Conservation (phyloP, 2,888 invertebrate species). For the Desoria tigrina region DNA sequence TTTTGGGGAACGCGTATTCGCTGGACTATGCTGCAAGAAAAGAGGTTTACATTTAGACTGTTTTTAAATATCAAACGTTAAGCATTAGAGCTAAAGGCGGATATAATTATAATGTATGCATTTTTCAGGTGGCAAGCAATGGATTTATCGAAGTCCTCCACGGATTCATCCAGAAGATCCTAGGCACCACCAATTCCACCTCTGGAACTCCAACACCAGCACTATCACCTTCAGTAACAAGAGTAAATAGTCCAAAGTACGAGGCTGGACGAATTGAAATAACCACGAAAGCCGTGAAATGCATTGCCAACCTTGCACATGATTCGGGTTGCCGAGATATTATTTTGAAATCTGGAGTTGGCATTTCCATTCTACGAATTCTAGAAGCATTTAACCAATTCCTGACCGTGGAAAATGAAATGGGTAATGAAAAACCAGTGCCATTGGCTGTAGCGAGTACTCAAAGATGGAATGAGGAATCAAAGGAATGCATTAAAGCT, state of each 20-base stretch:
- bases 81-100: too few species aligned
- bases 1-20: constrained; percentile 40
- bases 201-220: too few species aligned
- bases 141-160: constrained; percentile 34
- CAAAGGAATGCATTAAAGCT: constrained; percentile 11
- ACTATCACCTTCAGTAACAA: too few species aligned
- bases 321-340: constrained; percentile 31
- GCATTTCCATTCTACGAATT: constrained; percentile 25
- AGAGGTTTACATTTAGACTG: constrained; percentile 24
- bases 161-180: constrained; percentile 25
- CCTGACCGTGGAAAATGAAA: background rate
- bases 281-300: constrained; percentile 34
- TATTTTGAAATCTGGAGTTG: constrained; percentile 31
- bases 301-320: constrained; percentile 41
- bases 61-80: background rate
- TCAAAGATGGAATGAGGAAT: constrained; percentile 13
- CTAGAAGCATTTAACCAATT: constrained; percentile 26
- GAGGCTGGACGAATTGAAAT: constrained; percentile 20
- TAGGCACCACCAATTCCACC: too few species aligned
- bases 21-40: constrained; percentile 35
- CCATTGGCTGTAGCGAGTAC: background rate
- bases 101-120: constrained; percentile 6
- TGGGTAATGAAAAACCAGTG: background rate
- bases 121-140: constrained; percentile 27
- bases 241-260: too few species aligned